Evolutionary conservation across 2,113 vertebrate species (phyloP), one percentile per base, ranked within the genome.

Genomic region (Engraulis encrasicolus): DNA sequence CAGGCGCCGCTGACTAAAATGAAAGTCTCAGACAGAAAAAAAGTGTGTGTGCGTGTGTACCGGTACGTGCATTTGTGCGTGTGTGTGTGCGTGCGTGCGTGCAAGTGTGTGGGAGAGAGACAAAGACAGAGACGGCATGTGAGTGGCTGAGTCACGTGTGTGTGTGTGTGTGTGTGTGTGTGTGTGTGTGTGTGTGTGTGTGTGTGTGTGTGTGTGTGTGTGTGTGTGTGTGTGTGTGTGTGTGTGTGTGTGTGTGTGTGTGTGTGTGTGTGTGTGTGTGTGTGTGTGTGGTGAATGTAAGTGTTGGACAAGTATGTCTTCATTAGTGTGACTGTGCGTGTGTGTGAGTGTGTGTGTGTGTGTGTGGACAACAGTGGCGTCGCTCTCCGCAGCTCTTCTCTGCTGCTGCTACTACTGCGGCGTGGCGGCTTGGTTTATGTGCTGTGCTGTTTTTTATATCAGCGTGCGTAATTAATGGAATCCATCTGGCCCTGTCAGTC

Each of bases 401-500:
- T 37, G 18, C 31, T 36, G 37, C 14, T 17, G 54, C 54, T 78
- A 34, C 77, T 15, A 37, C 37, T 40, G 34, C 34, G 79, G 86
- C 83, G 91, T 91, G 90, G 89, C 87, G 80, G 85, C n/a, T n/a
- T n/a, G n/a, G 91, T 90, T 88, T 87, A 40, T 86, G 86, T 80
- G 48, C 89, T 79, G 82, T 81, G 71, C 37, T 87, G 86, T 94
- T 94, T 93, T 61, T 61, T n/a, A 61, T 91, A 92, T 93, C 92
- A 88, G 90, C 89, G 84, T 93, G n/a, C n/a, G n/a, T n/a, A 94
- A 94, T 93, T 93, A 94, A 93, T 93, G 90, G 92, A 94, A 91
- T 94, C 93, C 94, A 94, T 93, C 94, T 94, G 94, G 88, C 91
- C 90, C 93, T 94, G 93, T 95, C 93, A 94, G 92, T 90, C 90